phyloP scores from a whole-genome alignment of 2,888 invertebrate genomes.

The Leuctra nigra region DNA sequence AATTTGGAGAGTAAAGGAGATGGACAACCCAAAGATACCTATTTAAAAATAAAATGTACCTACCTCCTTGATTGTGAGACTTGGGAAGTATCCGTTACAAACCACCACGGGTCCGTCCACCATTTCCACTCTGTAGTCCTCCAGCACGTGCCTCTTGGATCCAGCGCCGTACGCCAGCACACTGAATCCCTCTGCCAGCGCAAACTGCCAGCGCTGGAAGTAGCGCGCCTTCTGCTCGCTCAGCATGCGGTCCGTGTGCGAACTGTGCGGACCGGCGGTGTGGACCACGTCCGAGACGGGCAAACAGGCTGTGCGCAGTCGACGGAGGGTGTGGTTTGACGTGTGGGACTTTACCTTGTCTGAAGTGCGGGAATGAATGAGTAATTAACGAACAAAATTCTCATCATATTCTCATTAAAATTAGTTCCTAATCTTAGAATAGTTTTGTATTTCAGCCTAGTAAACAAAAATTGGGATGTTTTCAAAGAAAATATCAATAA shows the following conservation, averaged over 20 bases:
- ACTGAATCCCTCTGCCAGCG: conserved; percentile 50
- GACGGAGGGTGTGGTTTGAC: conserved; percentile 71
- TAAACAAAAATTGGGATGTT: too few relatives aligned
- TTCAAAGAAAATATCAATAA: too few relatives aligned
- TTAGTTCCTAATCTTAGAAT: too few relatives aligned
- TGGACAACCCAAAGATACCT: neutral
- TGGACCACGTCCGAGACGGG: conserved; percentile 59
- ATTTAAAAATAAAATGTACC: neutral
- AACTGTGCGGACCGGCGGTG: too few relatives aligned
- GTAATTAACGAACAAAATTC: too few relatives aligned
- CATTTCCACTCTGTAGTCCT: conserved; percentile 58
- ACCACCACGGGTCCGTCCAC: conserved; percentile 63
- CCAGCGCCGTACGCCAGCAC: conserved; percentile 85
- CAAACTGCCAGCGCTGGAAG: conserved; percentile 64
- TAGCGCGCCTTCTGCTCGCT: conserved; percentile 53
- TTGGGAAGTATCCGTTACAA: conserved; percentile 89
- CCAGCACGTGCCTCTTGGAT: conserved; percentile 73
- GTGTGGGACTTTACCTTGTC: conserved; percentile 47
- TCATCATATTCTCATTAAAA: too few relatives aligned
- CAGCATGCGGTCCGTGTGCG: conserved; percentile 49
- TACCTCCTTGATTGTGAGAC: conserved; percentile 74
- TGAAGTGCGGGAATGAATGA: too few relatives aligned
- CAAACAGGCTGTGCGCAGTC: conserved; percentile 64
- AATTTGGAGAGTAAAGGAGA: too few relatives aligned
- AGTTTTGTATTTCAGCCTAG: too few relatives aligned